Percentiles rank a stretch among this genome's conserved stretches.
Evolutionary conservation across 1,140 invertebrate species (phyloP).

Genomic region (Hyles vespertilio): DNA sequence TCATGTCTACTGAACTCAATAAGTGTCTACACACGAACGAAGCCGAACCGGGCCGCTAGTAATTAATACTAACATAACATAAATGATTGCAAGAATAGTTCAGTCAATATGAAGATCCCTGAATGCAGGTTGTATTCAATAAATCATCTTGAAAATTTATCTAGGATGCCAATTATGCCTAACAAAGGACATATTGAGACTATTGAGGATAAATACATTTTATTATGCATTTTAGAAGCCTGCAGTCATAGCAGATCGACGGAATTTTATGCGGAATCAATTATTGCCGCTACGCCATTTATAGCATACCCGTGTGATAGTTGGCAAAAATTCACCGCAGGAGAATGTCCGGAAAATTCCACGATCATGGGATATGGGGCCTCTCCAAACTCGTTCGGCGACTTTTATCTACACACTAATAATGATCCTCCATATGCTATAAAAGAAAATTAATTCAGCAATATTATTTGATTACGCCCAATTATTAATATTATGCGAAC

Average conservation of each 20-base stretch:
- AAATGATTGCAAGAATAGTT: not conserved
- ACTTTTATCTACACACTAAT: conserved; percentile 80
- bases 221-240: conserved; percentile 74
- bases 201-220: not conserved
- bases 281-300: conserved; percentile 77
- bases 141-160: not conserved
- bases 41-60: not conserved
- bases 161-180: not conserved
- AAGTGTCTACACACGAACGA: not conserved
- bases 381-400: conserved; percentile 70
- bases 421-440: conserved; percentile 74
- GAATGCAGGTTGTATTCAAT: not conserved
- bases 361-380: conserved; percentile 79
- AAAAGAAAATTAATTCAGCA: conserved; percentile 1
- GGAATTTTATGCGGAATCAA: conserved; percentile 82
- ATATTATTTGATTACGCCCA: no score
- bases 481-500: no score
- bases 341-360: conserved; percentile 72
- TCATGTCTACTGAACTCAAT: no score
- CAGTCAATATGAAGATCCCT: no score
- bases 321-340: conserved; percentile 76
- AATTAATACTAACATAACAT: not conserved
- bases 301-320: conserved; percentile 76
- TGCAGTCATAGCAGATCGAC: conserved; percentile 85
- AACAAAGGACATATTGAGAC: not conserved